Evolutionary conservation across 2,888 invertebrate species (phyloP).

Genomic region (Sceliomorpha sp.): DNA sequence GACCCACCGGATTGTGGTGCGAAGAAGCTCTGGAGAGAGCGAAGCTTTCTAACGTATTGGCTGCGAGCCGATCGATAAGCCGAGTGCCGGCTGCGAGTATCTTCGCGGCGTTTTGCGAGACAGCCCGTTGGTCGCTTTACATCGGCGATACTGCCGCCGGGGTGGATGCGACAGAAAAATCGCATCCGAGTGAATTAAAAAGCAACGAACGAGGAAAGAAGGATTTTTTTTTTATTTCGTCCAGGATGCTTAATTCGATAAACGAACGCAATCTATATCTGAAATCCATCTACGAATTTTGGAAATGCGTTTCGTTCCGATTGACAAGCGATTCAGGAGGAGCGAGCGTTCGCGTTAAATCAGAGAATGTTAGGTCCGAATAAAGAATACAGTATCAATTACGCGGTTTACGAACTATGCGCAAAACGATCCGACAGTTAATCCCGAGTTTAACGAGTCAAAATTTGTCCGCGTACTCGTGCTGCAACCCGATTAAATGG

Average conservation of each 20-base stretch:
- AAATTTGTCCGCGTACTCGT: conserved; percentile 58
- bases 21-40: conserved; percentile 43
- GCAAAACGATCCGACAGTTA: conserved; percentile 47
- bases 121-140: conserved; percentile 34
- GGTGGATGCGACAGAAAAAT: conserved; percentile 14
- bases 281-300: too few relatives aligned
- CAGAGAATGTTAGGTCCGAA: background rate
- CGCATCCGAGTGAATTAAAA: conserved; percentile 27
- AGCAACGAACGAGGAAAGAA: too few relatives aligned
- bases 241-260: too few relatives aligned
- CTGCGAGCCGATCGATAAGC: conserved; percentile 61
- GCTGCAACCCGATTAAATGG: conserved; percentile 58
- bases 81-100: conserved; percentile 49
- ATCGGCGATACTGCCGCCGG: conserved; percentile 27
- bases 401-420: conserved; percentile 49
- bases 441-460: conserved; percentile 62
- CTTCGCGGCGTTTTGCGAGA: conserved; percentile 19
- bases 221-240: too few relatives aligned
- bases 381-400: conserved; percentile 65
- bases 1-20: conserved; percentile 39
- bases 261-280: too few relatives aligned
- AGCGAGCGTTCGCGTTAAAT: background rate
- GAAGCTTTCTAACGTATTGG: conserved; percentile 63
- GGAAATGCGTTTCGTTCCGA: too few relatives aligned
- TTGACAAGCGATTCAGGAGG: conserved; percentile 1